Percentiles rank a stretch among this genome's conserved stretches.
phyloP scores from a whole-genome alignment of 2,888 invertebrate genomes.

The Machimus rusticus region DNA sequence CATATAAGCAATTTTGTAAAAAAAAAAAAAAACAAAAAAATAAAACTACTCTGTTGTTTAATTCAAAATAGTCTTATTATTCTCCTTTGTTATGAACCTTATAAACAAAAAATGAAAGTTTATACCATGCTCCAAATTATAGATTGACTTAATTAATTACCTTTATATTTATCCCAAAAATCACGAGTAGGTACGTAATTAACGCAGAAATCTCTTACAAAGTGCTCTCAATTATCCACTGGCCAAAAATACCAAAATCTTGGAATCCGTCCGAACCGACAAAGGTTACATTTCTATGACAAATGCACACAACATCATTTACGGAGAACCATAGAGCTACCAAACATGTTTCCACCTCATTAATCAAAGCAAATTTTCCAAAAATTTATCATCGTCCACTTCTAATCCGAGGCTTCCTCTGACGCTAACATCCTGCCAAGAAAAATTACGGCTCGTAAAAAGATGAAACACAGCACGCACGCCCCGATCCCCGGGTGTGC shows the following conservation, averaged over 20 bases:
- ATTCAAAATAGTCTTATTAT: too few relatives aligned
- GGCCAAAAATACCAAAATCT: background rate
- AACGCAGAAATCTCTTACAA: background rate
- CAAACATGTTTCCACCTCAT: slow-evolving; percentile 50
- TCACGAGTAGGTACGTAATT: background rate
- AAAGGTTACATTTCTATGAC: slow-evolving; percentile 41
- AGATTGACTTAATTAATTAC: too few relatives aligned
- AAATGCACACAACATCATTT: slow-evolving; percentile 44
- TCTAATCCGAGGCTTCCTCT: slow-evolving; percentile 25
- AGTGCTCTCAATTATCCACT: background rate
- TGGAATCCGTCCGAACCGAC: background rate
- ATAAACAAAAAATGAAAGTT: too few relatives aligned
- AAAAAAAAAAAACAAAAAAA: too few relatives aligned
- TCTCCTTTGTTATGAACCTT: too few relatives aligned
- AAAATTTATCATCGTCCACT: slow-evolving; percentile 48
- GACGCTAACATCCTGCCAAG: slow-evolving; percentile 43
- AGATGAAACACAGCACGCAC: slow-evolving; percentile 22
- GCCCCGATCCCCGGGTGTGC: background rate
- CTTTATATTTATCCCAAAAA: too few relatives aligned
- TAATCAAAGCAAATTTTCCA: slow-evolving; percentile 49
- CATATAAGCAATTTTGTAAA: too few relatives aligned
- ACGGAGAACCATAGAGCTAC: slow-evolving; percentile 40
- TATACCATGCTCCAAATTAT: too few relatives aligned
- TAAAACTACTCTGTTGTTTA: too few relatives aligned
- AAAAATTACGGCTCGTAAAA: slow-evolving; percentile 42